Conservation (phyloP, 2,797 vertebrate genomes). For the Petrocephalus sullivani region DNA sequence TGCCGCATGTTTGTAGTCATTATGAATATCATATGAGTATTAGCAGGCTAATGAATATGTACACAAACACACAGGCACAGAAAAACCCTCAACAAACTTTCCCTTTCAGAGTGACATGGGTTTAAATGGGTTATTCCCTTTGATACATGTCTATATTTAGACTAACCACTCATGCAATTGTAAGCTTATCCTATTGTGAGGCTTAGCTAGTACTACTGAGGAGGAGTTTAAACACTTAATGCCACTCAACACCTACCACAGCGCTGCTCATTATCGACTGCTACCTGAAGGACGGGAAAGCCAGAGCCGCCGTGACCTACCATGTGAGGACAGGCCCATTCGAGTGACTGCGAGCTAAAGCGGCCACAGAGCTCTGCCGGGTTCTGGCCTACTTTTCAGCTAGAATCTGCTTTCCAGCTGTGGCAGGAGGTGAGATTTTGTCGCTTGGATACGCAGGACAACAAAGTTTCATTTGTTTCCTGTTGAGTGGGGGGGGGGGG, state of each 20-base stretch:
- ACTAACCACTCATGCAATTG: conserved; percentile 4
- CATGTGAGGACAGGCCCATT: background rate
- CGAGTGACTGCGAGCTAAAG: background rate
- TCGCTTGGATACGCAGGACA: background rate
- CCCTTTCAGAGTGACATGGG: background rate
- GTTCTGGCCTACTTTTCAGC: background rate
- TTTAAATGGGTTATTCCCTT: conserved; percentile 13
- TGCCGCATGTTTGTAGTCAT: background rate
- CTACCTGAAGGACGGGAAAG: background rate
- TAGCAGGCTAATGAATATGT: background rate
- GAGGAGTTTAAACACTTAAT: background rate
- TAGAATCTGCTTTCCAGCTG: background rate
- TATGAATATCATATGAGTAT: background rate
- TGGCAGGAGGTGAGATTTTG: background rate
- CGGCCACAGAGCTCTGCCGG: background rate
- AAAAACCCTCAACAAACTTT: background rate
- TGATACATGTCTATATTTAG: conserved; percentile 13
- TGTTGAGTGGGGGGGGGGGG: background rate
- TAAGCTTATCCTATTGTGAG: conserved; percentile 18
- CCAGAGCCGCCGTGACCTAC: background rate
- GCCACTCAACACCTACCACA: background rate
- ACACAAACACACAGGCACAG: background rate
- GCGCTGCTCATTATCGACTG: background rate
- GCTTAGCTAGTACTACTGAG: background rate
- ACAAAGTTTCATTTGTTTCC: background rate